phyloP scores from a whole-genome alignment of 2,113 vertebrate species.

The Plecturocebus donacophilus region DNA sequence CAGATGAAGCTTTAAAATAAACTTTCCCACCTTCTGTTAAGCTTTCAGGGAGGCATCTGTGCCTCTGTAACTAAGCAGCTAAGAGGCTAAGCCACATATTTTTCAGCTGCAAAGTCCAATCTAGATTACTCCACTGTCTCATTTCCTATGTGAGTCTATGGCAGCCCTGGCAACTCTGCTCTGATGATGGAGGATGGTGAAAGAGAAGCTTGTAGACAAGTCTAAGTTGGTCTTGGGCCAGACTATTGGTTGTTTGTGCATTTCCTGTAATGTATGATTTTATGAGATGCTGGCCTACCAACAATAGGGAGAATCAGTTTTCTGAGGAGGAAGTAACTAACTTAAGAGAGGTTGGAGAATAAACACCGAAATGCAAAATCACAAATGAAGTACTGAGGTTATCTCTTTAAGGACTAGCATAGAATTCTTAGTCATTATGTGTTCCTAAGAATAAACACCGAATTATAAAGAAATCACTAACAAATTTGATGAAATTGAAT shows the following conservation, averaged over 20 bases:
- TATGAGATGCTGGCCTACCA: neutral
- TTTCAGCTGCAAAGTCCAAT: neutral
- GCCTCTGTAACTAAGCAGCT: constrained; percentile 49
- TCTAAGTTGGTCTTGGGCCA: neutral
- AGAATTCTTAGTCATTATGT: neutral
- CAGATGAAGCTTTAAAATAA: constrained; percentile 61
- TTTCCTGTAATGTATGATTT: neutral
- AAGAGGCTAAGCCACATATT: constrained; percentile 43
- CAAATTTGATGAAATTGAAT: neutral
- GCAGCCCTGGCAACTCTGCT: neutral
- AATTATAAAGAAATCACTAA: neutral
- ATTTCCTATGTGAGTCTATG: neutral
- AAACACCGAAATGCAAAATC: neutral
- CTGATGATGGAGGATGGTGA: neutral
- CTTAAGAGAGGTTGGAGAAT: neutral
- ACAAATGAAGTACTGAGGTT: neutral
- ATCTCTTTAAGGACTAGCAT: neutral
- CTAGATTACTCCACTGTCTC: neutral
- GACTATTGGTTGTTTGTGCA: neutral
- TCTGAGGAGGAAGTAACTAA: neutral
- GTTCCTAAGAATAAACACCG: neutral
- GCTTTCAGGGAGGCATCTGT: constrained; percentile 50
- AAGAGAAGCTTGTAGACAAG: neutral
- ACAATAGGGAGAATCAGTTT: neutral
- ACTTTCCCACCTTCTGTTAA: constrained; percentile 52